Evolutionary conservation across 64 coral and sea anemone species (phyloP), one percentile per base, ranked within the genome.

Genomic region (Stichodactyla mertensii): DNA sequence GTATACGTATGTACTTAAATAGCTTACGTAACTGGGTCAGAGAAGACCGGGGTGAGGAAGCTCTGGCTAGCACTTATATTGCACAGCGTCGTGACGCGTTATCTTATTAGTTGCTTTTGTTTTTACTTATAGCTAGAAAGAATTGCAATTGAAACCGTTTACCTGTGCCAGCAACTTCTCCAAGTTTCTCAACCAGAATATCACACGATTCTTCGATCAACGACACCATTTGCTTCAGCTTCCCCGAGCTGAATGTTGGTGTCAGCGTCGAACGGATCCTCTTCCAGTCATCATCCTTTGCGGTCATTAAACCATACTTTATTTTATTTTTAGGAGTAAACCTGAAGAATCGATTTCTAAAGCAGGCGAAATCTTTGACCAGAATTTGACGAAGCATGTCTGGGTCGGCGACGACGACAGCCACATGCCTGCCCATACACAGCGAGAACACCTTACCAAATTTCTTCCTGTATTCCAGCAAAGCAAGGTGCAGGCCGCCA

Each of bases 281-380:
- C 61, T 93, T 93, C 91, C 91, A 93, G 36, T 57, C 83, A 12
- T 93, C 87, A 61, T 93, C 91, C 31, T 77, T 89, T 26, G 82
- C 66, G 31, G 67, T 28, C 4, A 80, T 55, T 56, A 85, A 20
- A 7, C 56, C 83, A 22, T 61, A 51, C 23, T 55, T 58, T 1
- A 58, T 60, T 15, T 85, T 64, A 18, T 16, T 60, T 11, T 8
- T 58, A 8, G 89, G 81, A 20, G 78, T 26, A 6, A 70, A 70
- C 53, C 19, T 8, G 22, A 77, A 55, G 6, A 78, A 87, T 10
- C 85, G 83, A 54, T 91, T 91, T 22, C 71, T 79, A 67, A 91
- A 91, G 16, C 19, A 79, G 4, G 69, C 12, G 18, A 86, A 87
- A 51, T 91, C 89, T 87, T 87, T 91, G 4, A 87, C 85, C 10